Base-by-base conservation (phyloP, 2,797 vertebrate species). In the Pelodytes ibericus region DNA sequence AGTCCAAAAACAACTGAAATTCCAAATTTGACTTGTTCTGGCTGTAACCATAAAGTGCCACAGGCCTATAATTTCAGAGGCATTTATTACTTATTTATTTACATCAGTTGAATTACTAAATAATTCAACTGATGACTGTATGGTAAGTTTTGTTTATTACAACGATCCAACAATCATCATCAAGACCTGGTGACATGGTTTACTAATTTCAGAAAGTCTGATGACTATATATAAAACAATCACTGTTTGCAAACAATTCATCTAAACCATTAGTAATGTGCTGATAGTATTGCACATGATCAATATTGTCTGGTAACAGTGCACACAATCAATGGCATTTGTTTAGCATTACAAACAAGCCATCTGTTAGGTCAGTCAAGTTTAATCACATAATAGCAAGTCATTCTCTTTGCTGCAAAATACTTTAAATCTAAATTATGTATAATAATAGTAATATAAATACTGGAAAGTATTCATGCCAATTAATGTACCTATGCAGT, bases 311-410 rank as follows among this genome's bases (percentile, higher is more conserved):
- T 24, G n/a, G 18, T 22, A 33, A 36, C 20, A 39, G n/a, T 25
- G 39, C 62, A 33, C 62, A 25, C 62, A 64, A 24, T 20, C 62
- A 64, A 26, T 53, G 49, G 20, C 22, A 24, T 53, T 24, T 53
- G 49, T 13, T 53, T 53, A 20, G 24, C 49, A 53, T 5, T 53
- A 24, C 49, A 53, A 53, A 53, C 49, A 53, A 22, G 24, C 49
- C 49, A 53, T 11, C n/a, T 22, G 41, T 44, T 44, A 44, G 18
- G 1, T 16, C 41, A 44, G 10, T 44, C 3, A 24, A 24, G 49
- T 16, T 53, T 22, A 22, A 24, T 20, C 49, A 16, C 3, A 24
- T 24, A 22, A 53, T 53, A 53, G 7, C 20, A 24, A 8, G 49
- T 20, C 16, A 22, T 44, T 44, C 3, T 16, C 41, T 44, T 44